phyloP scores from a whole-genome alignment of 1,140 invertebrate genomes.

The Conus betulinus region DNA sequence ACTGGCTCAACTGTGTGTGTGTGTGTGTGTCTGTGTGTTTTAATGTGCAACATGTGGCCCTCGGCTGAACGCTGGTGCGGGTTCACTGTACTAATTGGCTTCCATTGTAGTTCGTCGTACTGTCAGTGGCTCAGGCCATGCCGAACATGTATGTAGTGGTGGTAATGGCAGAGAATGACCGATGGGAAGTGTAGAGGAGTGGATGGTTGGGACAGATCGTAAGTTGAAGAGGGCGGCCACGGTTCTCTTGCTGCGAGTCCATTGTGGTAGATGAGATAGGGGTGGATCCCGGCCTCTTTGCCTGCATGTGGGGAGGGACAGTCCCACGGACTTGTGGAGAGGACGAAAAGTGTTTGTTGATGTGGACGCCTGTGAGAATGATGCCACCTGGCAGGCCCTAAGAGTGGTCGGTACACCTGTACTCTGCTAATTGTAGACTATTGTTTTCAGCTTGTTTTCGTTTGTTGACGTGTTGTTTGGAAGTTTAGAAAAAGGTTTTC shows the following conservation, averaged over 20 bases:
- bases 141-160: conserved; percentile 26
- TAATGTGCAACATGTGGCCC: conserved; percentile 36
- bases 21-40: background rate
- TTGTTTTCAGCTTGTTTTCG: background rate
- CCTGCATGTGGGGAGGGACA: no score
- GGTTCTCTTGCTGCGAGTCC: no score
- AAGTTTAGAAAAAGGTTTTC: no score
- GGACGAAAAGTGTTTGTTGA: background rate
- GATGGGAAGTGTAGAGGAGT: no score
- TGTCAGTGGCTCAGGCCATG: conserved; percentile 4
- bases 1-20: no score
- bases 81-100: conserved; percentile 30
- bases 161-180: background rate
- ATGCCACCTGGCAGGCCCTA: conserved; percentile 26
- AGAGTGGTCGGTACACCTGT: conserved; percentile 27
- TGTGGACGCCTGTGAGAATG: conserved; percentile 37
- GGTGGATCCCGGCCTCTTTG: no score
- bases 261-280: no score
- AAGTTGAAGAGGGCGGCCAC: no score
- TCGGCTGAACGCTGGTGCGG: background rate
- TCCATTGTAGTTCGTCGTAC: conserved; percentile 42
- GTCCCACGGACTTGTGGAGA: no score
- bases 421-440: background rate
- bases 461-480: no score
- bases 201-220: no score